Conservation (phyloP, 2,113 vertebrate species). For the Gymnorhina tibicen region DNA sequence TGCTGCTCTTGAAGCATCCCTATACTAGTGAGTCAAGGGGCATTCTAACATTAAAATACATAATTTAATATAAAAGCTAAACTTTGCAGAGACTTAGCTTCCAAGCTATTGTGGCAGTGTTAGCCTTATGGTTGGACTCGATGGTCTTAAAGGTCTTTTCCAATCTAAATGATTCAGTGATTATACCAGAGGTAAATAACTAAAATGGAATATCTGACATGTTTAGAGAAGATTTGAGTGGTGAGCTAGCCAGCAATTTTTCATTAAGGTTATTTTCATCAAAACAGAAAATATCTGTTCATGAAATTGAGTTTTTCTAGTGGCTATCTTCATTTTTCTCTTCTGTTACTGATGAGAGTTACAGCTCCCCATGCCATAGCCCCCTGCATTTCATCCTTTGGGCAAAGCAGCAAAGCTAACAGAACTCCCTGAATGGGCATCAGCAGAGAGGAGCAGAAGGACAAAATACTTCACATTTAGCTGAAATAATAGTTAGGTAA, state of each 20-base stretch:
- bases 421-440: neutral
- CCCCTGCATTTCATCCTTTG: neutral
- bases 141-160: neutral
- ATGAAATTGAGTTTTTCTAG: neutral
- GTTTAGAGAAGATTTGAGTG: neutral
- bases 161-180: neutral
- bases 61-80: neutral
- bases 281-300: neutral
- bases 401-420: neutral
- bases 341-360: neutral
- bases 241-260: neutral
- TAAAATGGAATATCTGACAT: neutral
- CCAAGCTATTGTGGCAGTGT: neutral
- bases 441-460: neutral
- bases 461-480: neutral
- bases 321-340: neutral
- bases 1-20: neutral
- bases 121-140: neutral
- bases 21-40: neutral
- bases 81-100: neutral
- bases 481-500: neutral
- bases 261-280: neutral
- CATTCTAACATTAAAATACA: neutral
- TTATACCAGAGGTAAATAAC: neutral
- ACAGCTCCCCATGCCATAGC: neutral